Conservation (phyloP, 1,140 invertebrate species). For the Diachasmimorpha longicaudata region DNA sequence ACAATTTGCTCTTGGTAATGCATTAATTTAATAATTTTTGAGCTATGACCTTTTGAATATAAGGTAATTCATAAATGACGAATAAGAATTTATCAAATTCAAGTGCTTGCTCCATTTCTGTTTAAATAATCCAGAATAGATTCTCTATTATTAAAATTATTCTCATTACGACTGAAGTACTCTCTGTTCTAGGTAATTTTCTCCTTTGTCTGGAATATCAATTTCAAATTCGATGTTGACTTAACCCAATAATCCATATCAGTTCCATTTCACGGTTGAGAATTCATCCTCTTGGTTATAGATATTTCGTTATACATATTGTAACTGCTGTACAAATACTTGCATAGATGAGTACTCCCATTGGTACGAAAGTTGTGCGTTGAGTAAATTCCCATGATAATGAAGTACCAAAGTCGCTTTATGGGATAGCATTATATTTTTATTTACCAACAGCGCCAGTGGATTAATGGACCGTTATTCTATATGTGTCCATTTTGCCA, state of each 20-base stretch:
- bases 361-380: neutral
- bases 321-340: neutral
- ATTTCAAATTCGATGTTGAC: neutral
- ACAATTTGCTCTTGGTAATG: too few species aligned
- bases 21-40: too few species aligned
- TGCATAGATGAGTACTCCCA: neutral
- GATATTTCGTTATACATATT: neutral
- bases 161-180: too few species aligned
- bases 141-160: too few species aligned
- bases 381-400: neutral
- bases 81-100: too few species aligned
- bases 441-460: conserved; percentile 9
- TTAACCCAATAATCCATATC: neutral
- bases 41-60: too few species aligned
- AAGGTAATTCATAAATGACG: too few species aligned
- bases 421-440: conserved; percentile 16
- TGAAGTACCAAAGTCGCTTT: neutral
- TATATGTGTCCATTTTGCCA: conserved; percentile 5
- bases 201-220: neutral
- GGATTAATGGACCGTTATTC: conserved; percentile 18
- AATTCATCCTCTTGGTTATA: neutral
- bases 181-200: too few species aligned
- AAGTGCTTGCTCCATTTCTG: too few species aligned
- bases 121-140: too few species aligned
- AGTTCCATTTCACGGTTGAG: neutral